phyloP scores from a whole-genome alignment of 2,113 vertebrate species.

The Antigone vipio region DNA sequence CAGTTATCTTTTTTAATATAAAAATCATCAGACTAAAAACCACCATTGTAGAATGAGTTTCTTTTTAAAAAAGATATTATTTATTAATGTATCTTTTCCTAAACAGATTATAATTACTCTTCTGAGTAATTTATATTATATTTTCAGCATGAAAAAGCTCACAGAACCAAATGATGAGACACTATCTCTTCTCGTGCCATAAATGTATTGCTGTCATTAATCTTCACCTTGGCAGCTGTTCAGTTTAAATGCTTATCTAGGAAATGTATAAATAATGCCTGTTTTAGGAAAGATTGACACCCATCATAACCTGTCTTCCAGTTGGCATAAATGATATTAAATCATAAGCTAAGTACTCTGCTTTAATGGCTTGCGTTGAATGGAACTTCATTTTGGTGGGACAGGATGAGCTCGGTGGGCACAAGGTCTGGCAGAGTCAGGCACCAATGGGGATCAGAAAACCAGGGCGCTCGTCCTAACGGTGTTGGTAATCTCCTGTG shows the following conservation, averaged over 20 bases:
- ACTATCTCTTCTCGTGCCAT: not conserved
- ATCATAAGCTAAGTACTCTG: not conserved
- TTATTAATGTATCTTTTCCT: not conserved
- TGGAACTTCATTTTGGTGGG: not conserved
- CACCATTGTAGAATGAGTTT: not conserved
- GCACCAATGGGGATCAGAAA: not conserved
- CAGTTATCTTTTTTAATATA: not conserved
- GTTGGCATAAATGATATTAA: not conserved
- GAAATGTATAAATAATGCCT: not conserved
- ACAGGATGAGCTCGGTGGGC: not conserved
- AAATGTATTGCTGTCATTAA: slow-evolving; percentile 21
- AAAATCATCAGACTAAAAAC: not conserved
- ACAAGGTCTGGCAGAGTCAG: not conserved
- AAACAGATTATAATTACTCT: slow-evolving; percentile 10
- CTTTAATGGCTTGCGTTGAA: not conserved
- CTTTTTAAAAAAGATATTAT: not conserved
- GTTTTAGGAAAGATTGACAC: not conserved
- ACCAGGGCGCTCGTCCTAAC: not conserved
- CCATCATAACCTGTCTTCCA: not conserved
- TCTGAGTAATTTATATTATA: not conserved
- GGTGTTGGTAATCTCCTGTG: not conserved
- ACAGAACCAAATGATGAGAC: not conserved
- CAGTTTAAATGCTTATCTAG: not conserved
- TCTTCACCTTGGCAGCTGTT: not conserved
- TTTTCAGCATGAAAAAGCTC: not conserved